Evolutionary conservation across 2,113 vertebrate genomes (phyloP).

Genomic region (Urocitellus parryii): DNA sequence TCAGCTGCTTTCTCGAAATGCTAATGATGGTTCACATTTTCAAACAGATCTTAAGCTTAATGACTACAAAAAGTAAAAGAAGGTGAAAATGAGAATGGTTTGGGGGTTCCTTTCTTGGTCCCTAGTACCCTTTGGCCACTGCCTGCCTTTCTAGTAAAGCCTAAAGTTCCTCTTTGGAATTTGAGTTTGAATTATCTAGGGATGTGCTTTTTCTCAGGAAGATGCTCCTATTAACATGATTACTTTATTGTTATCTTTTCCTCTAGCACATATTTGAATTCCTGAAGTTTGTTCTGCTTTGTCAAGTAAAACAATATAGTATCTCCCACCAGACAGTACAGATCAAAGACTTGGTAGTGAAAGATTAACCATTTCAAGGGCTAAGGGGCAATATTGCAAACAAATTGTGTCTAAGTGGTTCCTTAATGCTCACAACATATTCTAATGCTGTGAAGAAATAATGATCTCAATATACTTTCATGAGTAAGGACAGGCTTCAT

Average conservation of each 20-base stretch:
- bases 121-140: not conserved
- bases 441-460: constrained; percentile 16
- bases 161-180: not conserved
- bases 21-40: not conserved
- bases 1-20: not conserved
- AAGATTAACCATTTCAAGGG: constrained; percentile 23
- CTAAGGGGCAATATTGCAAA: not conserved
- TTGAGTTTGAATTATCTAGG: not conserved
- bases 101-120: not conserved
- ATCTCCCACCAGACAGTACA: not conserved
- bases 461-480: not conserved
- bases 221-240: not conserved
- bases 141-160: not conserved
- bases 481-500: not conserved
- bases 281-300: constrained; percentile 27
- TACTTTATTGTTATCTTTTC: not conserved
- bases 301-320: not conserved
- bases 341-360: not conserved
- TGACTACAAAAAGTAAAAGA: not conserved
- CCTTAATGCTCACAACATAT: not conserved
- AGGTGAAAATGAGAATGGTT: not conserved
- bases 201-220: not conserved
- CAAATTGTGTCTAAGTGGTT: not conserved
- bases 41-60: not conserved
- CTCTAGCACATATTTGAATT: not conserved